Percentiles rank a stretch among this genome's conserved stretches.
phyloP scores from a whole-genome alignment of 2,113 vertebrate genomes.

The Cavia porcellus region DNA sequence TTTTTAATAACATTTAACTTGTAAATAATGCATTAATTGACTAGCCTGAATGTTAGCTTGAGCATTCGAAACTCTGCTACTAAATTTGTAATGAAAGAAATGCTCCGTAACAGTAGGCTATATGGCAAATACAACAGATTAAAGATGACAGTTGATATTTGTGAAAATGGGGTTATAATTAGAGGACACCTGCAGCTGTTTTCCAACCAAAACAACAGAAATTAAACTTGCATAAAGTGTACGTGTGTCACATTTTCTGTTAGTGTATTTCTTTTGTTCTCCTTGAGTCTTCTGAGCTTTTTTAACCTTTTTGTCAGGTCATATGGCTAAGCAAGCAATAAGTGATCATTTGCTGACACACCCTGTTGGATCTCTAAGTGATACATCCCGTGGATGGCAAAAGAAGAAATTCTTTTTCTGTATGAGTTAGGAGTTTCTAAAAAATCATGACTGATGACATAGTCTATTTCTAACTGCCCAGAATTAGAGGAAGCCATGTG shows the following conservation, averaged over 20 bases:
- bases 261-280: constrained; percentile 86
- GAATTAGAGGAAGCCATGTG: constrained; percentile 35
- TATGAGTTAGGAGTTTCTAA: constrained; percentile 65
- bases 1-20: constrained; percentile 99
- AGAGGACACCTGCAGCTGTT: constrained; percentile 92
- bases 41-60: constrained; percentile 94
- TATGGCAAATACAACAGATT: constrained; percentile 90
- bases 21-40: constrained; percentile 99
- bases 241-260: constrained; percentile 85
- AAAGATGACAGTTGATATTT: constrained; percentile 93
- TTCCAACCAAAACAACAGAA: constrained; percentile 92
- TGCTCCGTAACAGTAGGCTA: constrained; percentile 87
- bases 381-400: constrained; percentile 61
- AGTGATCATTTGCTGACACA: constrained; percentile 67
- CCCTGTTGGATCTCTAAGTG: constrained; percentile 73
- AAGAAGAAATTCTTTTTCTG: constrained; percentile 62
- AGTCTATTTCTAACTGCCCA: constrained; percentile 57
- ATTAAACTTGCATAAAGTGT: constrained; percentile 91
- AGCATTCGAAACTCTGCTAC: constrained; percentile 90
- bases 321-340: constrained; percentile 80
- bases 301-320: constrained; percentile 74
- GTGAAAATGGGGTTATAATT: constrained; percentile 92
- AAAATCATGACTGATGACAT: background rate
- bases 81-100: constrained; percentile 92
- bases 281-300: constrained; percentile 73